These are phyloP conservation scores for Pollenia angustigena DNA, from an alignment of 2,888 invertebrate genomes.

Conservation along the genomic window DNA sequence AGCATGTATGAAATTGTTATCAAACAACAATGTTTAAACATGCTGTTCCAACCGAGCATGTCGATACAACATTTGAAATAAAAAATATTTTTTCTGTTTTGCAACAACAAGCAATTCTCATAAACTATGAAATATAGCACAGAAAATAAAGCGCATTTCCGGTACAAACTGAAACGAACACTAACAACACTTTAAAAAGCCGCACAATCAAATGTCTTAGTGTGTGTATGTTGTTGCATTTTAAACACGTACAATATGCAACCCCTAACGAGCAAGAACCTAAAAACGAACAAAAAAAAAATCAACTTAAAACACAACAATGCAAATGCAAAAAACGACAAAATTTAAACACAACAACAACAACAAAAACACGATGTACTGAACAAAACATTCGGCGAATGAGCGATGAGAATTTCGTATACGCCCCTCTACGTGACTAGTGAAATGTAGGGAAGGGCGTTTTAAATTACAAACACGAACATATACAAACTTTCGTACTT, in stretches of 20 bases:
- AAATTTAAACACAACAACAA: slow-evolving; percentile 54
- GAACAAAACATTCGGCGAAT: slow-evolving; percentile 57
- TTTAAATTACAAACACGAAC: slow-evolving; percentile 44
- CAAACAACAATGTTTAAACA: background rate
- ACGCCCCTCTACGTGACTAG: slow-evolving; percentile 83
- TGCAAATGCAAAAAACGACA: slow-evolving; percentile 47
- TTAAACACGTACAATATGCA: slow-evolving; percentile 17
- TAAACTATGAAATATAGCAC: background rate
- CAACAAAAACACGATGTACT: slow-evolving; percentile 38
- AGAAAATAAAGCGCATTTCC: slow-evolving; percentile 55
- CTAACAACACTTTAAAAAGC: slow-evolving; percentile 4
- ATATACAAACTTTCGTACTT: background rate
- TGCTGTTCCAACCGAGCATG: slow-evolving; percentile 2
- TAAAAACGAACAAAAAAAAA: slow-evolving; percentile 26
- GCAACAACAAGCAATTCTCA: background rate
- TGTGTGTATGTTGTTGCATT: background rate
- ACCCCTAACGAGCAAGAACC: slow-evolving; percentile 57
- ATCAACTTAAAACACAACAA: slow-evolving; percentile 10
- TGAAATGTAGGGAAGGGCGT: slow-evolving; percentile 80
- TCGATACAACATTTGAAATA: slow-evolving; percentile 8
- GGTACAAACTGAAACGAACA: slow-evolving; percentile 27
- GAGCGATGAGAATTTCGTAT: slow-evolving; percentile 68
- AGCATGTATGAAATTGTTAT: background rate
- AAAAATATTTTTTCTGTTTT: background rate
- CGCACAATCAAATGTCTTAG: background rate